Conservation (phyloP, 2,888 invertebrate genomes). For the Platycnemis pennipes region DNA sequence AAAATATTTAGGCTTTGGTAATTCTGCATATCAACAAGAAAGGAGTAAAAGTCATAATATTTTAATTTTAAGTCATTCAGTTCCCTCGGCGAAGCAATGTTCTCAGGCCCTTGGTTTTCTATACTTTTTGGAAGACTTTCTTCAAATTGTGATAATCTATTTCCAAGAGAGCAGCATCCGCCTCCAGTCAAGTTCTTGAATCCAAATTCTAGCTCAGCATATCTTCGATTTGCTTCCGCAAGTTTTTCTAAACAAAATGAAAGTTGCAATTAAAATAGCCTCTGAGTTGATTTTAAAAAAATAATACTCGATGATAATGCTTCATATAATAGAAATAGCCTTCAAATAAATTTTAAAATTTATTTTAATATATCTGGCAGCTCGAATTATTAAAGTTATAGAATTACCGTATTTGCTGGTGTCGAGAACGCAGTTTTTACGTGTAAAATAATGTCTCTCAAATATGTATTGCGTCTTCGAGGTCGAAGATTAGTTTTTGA, state of each 20-base stretch:
- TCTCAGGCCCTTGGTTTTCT: not conserved
- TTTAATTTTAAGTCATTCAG: not conserved
- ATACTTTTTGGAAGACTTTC: not conserved
- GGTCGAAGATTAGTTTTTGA: too few relatives aligned
- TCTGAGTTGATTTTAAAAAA: too few relatives aligned
- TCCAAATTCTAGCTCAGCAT: not conserved
- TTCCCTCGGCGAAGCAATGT: not conserved
- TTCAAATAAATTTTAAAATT: too few relatives aligned
- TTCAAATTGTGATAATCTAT: not conserved
- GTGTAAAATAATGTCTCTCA: too few relatives aligned
- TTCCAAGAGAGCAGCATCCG: not conserved
- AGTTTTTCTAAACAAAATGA: constrained; percentile 29
- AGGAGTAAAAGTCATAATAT: constrained; percentile 43
- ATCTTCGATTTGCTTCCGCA: constrained; percentile 41
- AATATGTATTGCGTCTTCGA: too few relatives aligned
- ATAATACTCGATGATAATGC: too few relatives aligned
- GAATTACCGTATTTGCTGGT: too few relatives aligned
- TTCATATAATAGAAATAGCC: too few relatives aligned
- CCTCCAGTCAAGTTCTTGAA: not conserved
- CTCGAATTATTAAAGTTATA: too few relatives aligned
- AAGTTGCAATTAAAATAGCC: not conserved
- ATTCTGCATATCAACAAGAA: constrained; percentile 10
- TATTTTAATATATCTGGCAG: too few relatives aligned
- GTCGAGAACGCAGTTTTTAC: too few relatives aligned
- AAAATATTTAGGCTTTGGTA: constrained; percentile 37